These are phyloP conservation scores for Apodemia duryi DNA, from an alignment of 2,888 invertebrate genomes.

Conservation along the genomic window DNA sequence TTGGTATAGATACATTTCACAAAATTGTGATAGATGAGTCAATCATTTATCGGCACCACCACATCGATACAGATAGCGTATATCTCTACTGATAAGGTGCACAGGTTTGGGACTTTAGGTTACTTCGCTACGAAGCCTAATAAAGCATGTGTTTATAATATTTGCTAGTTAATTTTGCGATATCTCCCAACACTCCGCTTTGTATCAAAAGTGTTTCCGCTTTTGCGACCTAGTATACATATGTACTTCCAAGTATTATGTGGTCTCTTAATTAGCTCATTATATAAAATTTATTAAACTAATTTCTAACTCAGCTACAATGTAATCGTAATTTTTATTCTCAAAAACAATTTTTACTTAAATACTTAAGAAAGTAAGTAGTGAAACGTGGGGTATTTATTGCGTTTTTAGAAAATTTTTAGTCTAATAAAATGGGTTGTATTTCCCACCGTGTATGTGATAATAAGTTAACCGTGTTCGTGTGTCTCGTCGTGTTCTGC, in stretches of 20 bases:
- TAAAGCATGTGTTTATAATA: conserved; percentile 9
- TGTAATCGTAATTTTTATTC: background rate
- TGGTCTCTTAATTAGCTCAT: background rate
- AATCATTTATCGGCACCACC: conserved; percentile 24
- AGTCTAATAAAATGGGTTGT: background rate
- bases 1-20: background rate
- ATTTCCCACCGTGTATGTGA: background rate
- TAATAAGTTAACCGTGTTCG: conserved; percentile 17
- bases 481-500: conserved; percentile 23
- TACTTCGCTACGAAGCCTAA: background rate
- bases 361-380: background rate
- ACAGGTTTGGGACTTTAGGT: background rate
- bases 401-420: background rate
- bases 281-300: background rate
- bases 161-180: background rate
- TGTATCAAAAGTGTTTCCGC: conserved; percentile 4
- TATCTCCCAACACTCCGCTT: background rate
- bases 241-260: conserved; percentile 14
- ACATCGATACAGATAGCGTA: conserved; percentile 23
- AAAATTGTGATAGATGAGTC: conserved; percentile 18
- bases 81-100: conserved; percentile 24
- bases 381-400: background rate
- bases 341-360: background rate
- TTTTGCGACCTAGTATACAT: conserved; percentile 7
- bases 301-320: background rate